Conservation (phyloP, 2,797 vertebrate genomes). For the Eulemur mongoz region DNA sequence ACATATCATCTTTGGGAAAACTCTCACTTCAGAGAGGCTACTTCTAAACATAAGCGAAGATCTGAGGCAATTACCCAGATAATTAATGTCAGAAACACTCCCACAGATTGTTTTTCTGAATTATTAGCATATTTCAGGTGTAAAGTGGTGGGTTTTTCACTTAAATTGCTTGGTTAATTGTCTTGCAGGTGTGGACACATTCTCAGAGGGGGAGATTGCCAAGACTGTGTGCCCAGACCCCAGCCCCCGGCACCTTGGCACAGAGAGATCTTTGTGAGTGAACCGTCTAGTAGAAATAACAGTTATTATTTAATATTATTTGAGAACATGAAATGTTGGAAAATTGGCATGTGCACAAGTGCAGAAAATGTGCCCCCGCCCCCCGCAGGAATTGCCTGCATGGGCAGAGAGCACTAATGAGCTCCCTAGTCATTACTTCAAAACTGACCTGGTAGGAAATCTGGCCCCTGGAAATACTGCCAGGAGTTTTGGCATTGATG, state of each 20-base stretch:
- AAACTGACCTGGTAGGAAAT: conserved; percentile 77
- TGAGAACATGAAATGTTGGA: conserved; percentile 48
- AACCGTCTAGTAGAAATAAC: conserved; percentile 40
- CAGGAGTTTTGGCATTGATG: conserved; percentile 69
- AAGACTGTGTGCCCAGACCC: not conserved
- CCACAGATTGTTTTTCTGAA: conserved; percentile 21
- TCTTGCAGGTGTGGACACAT: conserved; percentile 58
- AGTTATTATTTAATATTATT: conserved; percentile 56
- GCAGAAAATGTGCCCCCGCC: not conserved
- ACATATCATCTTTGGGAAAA: not conserved
- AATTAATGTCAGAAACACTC: conserved; percentile 47
- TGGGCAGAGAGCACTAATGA: conserved; percentile 74
- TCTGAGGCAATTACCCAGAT: conserved; percentile 40
- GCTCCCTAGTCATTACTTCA: conserved; percentile 75
- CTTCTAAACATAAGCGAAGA: not conserved
- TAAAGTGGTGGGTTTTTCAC: conserved; percentile 63
- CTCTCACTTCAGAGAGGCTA: not conserved
- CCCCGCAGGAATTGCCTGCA: not conserved
- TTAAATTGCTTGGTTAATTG: conserved; percentile 60
- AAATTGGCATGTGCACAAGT: conserved; percentile 46
- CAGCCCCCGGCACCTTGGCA: conserved; percentile 67
- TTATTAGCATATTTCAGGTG: conserved; percentile 67
- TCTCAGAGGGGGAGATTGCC: conserved; percentile 46
- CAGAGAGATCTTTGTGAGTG: conserved; percentile 40
- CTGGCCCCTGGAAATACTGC: conserved; percentile 69